Percentiles rank a stretch among this genome's conserved stretches.
These are phyloP conservation scores for Clarias pachynema DNA, from an alignment of 2,797 vertebrate genomes.

Conservation along the genomic window DNA sequence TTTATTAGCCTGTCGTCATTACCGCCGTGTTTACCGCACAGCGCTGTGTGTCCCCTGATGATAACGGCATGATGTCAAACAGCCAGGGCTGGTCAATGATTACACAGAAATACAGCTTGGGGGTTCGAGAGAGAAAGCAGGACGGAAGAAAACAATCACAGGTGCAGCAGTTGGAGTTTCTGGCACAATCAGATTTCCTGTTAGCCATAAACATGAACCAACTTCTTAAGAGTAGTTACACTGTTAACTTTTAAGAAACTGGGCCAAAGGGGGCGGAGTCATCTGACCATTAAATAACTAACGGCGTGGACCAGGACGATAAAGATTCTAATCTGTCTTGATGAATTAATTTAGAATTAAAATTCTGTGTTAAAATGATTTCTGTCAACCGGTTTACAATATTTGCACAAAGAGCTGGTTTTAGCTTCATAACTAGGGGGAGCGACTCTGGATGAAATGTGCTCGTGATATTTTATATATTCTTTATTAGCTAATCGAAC, in stretches of 20 bases:
- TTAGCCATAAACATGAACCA: not conserved
- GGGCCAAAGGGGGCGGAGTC: not conserved
- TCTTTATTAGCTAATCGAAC: not conserved
- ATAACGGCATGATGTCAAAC: not conserved
- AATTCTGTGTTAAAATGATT: not conserved
- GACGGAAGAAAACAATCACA: not conserved
- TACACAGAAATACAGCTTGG: not conserved
- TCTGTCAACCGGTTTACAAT: not conserved
- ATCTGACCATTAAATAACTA: not conserved
- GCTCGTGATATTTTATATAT: not conserved
- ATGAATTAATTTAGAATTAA: not conserved
- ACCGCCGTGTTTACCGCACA: not conserved
- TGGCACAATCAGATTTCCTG: not conserved
- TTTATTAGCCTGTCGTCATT: not conserved
- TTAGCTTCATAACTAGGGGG: not conserved
- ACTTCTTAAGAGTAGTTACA: not conserved
- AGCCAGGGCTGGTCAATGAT: conserved; percentile 19
- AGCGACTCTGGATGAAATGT: not conserved
- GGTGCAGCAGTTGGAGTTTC: not conserved
- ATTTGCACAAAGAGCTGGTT: not conserved
- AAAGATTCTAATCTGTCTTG: not conserved
- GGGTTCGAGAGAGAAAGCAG: not conserved
- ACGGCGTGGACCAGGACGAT: not conserved
- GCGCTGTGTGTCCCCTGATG: not conserved
- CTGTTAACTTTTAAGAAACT: not conserved